Conservation (phyloP, 2,797 vertebrate species). For the Neostethus bicornis region DNA sequence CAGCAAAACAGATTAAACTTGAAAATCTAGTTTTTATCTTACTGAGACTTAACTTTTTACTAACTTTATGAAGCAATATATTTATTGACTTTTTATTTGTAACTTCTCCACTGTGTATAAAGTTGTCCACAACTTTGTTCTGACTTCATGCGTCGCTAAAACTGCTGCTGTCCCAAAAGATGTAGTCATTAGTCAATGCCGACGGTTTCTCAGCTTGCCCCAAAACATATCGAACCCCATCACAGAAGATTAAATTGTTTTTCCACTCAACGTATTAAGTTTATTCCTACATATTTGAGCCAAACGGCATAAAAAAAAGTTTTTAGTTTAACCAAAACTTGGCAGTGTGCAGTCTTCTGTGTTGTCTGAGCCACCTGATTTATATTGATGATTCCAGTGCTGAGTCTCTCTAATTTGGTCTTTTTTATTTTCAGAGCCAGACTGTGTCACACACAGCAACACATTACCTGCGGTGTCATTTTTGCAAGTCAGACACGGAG, state of each 20-base stretch:
- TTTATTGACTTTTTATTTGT: neutral
- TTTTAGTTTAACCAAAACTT: neutral
- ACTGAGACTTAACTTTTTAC: neutral
- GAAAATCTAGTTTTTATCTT: too few species aligned
- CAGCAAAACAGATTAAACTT: too few species aligned
- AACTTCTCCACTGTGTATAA: neutral
- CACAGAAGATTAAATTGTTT: constrained; percentile 2
- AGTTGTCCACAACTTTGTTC: neutral
- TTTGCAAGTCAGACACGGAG: too few species aligned
- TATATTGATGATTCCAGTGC: neutral
- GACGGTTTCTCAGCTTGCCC: neutral
- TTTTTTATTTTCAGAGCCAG: neutral
- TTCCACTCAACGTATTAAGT: constrained; percentile 1
- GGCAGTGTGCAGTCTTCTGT: neutral
- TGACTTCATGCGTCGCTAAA: neutral
- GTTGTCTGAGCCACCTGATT: neutral
- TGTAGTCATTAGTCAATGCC: neutral
- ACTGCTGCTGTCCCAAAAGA: neutral
- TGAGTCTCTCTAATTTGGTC: neutral
- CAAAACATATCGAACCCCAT: neutral
- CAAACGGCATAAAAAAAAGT: too few species aligned
- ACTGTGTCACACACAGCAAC: neutral
- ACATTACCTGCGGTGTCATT: neutral
- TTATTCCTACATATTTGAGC: neutral
- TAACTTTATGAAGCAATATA: neutral